Conservation (phyloP, 2,888 invertebrate genomes). For the Therioaphis trifolii region DNA sequence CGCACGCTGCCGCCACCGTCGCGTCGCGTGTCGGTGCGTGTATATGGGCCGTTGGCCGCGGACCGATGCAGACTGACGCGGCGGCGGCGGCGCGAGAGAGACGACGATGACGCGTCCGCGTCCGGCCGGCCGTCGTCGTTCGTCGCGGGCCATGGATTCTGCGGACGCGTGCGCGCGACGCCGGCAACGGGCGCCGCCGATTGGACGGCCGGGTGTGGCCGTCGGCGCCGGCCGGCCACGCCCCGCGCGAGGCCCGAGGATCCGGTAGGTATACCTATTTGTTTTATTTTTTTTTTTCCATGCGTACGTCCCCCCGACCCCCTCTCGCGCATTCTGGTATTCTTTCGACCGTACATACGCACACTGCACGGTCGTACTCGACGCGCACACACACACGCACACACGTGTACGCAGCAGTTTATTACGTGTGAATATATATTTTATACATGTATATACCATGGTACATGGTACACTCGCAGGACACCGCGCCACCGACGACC, state of each 20-base stretch:
- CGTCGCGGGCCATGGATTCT: conserved; percentile 37
- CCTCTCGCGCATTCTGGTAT: not conserved
- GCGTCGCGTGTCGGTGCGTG: not conserved
- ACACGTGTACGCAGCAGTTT: too few relatives aligned
- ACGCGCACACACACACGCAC: too few relatives aligned
- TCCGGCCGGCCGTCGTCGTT: not conserved
- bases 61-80: conserved; percentile 54
- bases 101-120: conserved; percentile 4
- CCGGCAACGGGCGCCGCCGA: not conserved
- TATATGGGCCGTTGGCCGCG: conserved; percentile 45
- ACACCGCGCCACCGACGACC: not conserved
- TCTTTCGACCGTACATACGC: conserved; percentile 50
- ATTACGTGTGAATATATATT: not conserved
- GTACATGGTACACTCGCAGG: not conserved
- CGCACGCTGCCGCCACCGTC: conserved; percentile 24
- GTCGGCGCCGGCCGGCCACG: conserved; percentile 3
- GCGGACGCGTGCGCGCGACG: not conserved
- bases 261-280: conserved; percentile 15
- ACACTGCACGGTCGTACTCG: too few relatives aligned
- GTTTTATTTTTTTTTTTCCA: not conserved
- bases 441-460: not conserved
- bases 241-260: not conserved
- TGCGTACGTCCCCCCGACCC: not conserved
- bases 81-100: not conserved
- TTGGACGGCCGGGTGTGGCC: conserved; percentile 43